Evolutionary conservation across 2,888 invertebrate species (phyloP), one percentile per base, ranked within the genome.

Genomic region (Clusia tigrina): DNA sequence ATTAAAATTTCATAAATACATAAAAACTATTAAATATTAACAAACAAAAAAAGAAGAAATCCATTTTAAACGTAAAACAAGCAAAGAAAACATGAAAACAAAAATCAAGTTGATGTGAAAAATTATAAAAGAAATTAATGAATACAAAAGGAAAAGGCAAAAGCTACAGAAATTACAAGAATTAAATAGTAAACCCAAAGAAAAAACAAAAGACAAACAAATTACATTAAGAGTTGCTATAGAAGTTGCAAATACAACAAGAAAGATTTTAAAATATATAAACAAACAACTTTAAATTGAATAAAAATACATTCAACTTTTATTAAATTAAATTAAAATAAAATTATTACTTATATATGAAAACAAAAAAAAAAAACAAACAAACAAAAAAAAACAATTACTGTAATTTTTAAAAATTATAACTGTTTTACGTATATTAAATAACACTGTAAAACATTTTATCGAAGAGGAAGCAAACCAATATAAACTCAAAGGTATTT

Each of bases 1-100:
- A 71, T 67, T 62, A 67, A 69, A 67, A 71, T 65, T 60, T 63
- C 58, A 54, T n/a, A 58, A 64, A 58, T 63, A 58, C 60, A 53
- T 63, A 54, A 64, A 23, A 53, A 54, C 60, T 64, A 57, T 57
- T 63, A 67, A 58, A 64, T 60, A 55, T 55, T 66, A 63, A 42
- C 52, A 63, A 26, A 64, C 67, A 60, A 58, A 12, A 59, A 53
- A 62, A 59, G 65, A 25, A 46, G 32, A 66, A 64, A n/a, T 12
- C 25, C 22, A 57, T 48, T 56, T 46, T 18, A 57, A 23, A 42
- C n/a, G 25, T 17, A 42, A 32, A 32, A 17, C 3, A 42, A 42
- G 25, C 42, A 42, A 32, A 32, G 42, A 10, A 42, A 42, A 42
- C 6, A n/a, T 42, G 42, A 15, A n/a, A n/a, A n/a, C n/a, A n/a